Percentiles rank a stretch among this genome's conserved stretches.
Conservation (phyloP, 2,113 vertebrate species). For the Gnathonemus echidnorhynchus region DNA sequence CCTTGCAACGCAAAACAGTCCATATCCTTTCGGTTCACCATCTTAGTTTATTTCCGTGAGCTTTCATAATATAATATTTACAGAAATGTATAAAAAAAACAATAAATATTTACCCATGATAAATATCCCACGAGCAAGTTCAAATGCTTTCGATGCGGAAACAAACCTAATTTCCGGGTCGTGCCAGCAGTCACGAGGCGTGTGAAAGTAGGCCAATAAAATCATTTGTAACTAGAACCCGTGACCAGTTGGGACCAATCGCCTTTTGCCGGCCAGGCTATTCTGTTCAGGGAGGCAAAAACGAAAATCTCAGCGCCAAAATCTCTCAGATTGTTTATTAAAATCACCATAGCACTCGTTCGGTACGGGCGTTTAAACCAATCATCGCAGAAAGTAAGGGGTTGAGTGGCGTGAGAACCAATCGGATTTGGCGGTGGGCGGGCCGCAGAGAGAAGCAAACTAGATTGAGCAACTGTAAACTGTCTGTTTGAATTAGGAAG, state of each 20-base stretch:
- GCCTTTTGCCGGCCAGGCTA: conserved; percentile 10
- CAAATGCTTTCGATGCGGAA: background rate
- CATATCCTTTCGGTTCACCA: background rate
- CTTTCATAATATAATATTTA: background rate
- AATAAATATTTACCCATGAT: conserved; percentile 58
- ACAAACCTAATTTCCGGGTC: conserved; percentile 51
- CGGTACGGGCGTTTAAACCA: background rate
- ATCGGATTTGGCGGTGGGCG: conserved; percentile 21
- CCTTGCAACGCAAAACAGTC: background rate
- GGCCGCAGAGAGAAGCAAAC: background rate
- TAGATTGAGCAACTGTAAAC: conserved; percentile 25
- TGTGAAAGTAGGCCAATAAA: conserved; percentile 37
- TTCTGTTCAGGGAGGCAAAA: conserved; percentile 34
- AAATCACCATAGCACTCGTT: background rate
- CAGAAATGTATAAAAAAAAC: background rate
- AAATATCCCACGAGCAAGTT: background rate
- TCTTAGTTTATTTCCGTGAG: background rate
- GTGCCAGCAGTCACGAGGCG: conserved; percentile 23
- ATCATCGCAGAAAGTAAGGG: background rate
- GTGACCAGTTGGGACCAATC: conserved; percentile 44
- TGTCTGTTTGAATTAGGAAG: conserved; percentile 3
- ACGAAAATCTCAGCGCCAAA: conserved; percentile 22
- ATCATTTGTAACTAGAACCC: background rate
- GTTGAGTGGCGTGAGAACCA: conserved; percentile 16
- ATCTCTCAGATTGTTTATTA: conserved; percentile 5